Evolutionary conservation across 2,888 invertebrate genomes (phyloP).

Genomic region (Charanyca ferruginea): DNA sequence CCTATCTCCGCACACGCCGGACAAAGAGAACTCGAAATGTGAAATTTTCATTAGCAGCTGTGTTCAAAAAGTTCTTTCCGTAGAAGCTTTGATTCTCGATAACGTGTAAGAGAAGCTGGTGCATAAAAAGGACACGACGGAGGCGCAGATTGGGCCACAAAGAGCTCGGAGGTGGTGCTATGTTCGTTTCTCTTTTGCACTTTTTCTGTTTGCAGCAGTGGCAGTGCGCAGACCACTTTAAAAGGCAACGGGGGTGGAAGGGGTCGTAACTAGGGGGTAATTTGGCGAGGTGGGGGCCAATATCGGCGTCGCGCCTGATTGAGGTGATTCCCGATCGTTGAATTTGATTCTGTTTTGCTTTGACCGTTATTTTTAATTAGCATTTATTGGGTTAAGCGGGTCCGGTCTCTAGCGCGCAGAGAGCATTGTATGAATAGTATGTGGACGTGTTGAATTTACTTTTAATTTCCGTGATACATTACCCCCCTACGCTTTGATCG

Average conservation of each 20-base stretch:
- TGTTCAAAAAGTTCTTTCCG: slow-evolving; percentile 86
- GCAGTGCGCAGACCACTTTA: slow-evolving; percentile 91
- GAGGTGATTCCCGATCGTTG: slow-evolving; percentile 88
- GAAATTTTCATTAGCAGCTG: slow-evolving; percentile 90
- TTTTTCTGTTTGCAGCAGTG: slow-evolving; percentile 90
- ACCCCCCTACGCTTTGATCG: slow-evolving; percentile 27
- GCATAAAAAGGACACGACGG: slow-evolving; percentile 88
- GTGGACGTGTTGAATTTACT: slow-evolving; percentile 13
- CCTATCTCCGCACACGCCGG: slow-evolving; percentile 80
- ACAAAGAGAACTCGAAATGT: slow-evolving; percentile 87
- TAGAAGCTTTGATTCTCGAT: slow-evolving; percentile 88
- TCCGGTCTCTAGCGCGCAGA: slow-evolving; percentile 13
- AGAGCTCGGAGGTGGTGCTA: slow-evolving; percentile 90
- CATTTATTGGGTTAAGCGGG: slow-evolving; percentile 64
- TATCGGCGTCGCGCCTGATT: slow-evolving; percentile 90
- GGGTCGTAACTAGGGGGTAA: slow-evolving; percentile 90
- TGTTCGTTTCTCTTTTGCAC: slow-evolving; percentile 86
- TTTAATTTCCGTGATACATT: slow-evolving; percentile 31
- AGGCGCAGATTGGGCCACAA: slow-evolving; percentile 91
- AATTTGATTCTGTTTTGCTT: slow-evolving; percentile 84
- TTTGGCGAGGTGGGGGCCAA: slow-evolving; percentile 89
- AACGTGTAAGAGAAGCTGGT: slow-evolving; percentile 87
- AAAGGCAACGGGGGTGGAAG: slow-evolving; percentile 88
- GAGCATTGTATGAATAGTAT: slow-evolving; percentile 12
- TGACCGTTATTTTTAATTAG: slow-evolving; percentile 80